A percentile compares a stretch with the other conserved stretches of the same genome.
phyloP scores from a whole-genome alignment of 2,113 vertebrate species.

The Oryzias woworae region DNA sequence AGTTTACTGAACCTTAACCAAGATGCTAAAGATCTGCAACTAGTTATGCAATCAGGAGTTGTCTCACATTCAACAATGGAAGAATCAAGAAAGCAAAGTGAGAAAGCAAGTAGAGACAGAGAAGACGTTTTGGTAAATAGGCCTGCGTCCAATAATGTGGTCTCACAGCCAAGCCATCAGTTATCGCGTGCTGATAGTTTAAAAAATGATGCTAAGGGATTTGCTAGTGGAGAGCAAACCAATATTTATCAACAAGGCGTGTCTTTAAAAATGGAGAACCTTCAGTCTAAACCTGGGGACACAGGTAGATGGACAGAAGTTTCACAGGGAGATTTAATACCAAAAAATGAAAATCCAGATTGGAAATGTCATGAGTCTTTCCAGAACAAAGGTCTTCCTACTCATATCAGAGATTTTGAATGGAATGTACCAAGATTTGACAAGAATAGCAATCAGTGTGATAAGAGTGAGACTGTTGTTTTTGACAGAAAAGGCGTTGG shows the following conservation, averaged over 20 bases:
- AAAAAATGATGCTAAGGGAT: constrained; percentile 1
- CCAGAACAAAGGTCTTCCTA: constrained; percentile 5
- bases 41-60: background rate
- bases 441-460: constrained; percentile 5
- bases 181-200: constrained; percentile 5
- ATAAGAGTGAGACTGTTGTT: constrained; percentile 12
- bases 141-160: background rate
- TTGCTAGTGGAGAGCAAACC: constrained; percentile 8
- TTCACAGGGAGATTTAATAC: background rate
- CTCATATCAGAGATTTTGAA: constrained; percentile 16
- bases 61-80: background rate
- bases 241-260: constrained; percentile 7
- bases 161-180: background rate
- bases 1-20: no score
- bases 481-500: constrained; percentile 9
- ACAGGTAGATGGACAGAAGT: background rate
- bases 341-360: constrained; percentile 33
- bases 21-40: no score
- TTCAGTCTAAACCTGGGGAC: constrained; percentile 3
- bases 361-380: constrained; percentile 15
- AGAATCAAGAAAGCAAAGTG: constrained; percentile 3
- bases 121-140: background rate
- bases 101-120: constrained; percentile 6
- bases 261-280: constrained; percentile 9
- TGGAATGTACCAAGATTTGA: constrained; percentile 10